Evolutionary conservation across 2,797 vertebrate species (phyloP).

Genomic region (Falco berigora): DNA sequence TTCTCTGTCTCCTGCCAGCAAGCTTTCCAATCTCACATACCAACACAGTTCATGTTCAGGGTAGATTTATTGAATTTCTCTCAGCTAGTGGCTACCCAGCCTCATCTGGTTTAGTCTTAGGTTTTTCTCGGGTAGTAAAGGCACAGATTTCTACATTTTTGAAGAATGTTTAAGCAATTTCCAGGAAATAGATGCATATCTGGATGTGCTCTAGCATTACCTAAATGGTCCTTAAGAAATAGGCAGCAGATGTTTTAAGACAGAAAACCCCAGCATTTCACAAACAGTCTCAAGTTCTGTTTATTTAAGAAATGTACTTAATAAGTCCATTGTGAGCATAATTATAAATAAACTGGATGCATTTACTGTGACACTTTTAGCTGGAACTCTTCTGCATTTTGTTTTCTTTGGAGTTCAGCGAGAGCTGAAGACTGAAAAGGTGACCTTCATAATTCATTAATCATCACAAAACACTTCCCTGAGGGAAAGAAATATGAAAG

Average conservation of each 20-base stretch:
- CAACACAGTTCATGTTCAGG: not conserved
- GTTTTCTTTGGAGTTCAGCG: not conserved
- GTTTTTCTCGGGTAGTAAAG: not conserved
- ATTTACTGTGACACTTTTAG: not conserved
- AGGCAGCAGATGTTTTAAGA: conserved; percentile 10
- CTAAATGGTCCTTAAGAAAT: not conserved
- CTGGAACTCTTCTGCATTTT: not conserved
- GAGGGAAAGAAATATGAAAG: conserved; percentile 36
- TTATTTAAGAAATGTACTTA: not conserved
- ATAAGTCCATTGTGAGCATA: not conserved
- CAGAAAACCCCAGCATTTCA: not conserved
- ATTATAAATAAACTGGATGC: conserved; percentile 20
- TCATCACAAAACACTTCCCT: conserved; percentile 16
- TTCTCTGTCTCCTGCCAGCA: not conserved
- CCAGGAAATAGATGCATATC: not conserved
- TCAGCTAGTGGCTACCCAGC: not conserved
- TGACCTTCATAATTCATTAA: conserved; percentile 40
- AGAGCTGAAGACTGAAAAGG: conserved; percentile 1
- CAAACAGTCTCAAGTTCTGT: conserved; percentile 10
- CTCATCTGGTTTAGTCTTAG: not conserved
- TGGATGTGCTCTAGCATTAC: not conserved
- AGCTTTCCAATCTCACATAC: not conserved
- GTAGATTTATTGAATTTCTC: conserved; percentile 17
- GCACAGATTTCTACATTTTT: not conserved
- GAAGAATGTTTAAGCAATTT: not conserved